Base-by-base conservation (phyloP, 2,113 vertebrate species). In the Hippocampus mohnikei region DNA sequence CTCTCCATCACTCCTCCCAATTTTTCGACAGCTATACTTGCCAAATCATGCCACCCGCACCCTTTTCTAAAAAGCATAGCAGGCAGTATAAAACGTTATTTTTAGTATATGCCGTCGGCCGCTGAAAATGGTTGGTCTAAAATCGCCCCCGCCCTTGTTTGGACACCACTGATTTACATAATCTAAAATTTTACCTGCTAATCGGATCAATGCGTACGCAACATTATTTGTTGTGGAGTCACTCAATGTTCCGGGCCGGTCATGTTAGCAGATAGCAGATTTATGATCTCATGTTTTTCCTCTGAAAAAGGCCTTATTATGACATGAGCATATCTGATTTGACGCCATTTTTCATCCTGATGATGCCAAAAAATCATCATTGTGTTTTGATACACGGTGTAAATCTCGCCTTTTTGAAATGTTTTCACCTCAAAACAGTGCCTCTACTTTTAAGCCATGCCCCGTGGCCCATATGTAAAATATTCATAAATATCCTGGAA, bases 361-460 rank as follows among this genome's bases (percentile, higher is more conserved):
- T 60, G 33, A 16, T 60, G 27, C 27, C 58, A 29, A 60, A 33
- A 60, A 60, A 29, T 60, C 2, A 15, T 27, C 33, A 60, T 15
- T 58, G 56, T 27, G 25, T 3, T 16, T 33, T 60, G 15, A 60
- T 10, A 27, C 27, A 33, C 20, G 7, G 58, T 60, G 58, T 60
- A 33, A 60, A 60, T 74, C 23, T 53, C 82, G 83, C 69, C 66
- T 81, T 65, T 44, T 67, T 44, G 48, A 65, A 73, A 58, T 65
- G 74, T 82, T 74, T 77, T 82, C 72, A 81, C 73, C 75, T 73
- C 72, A 81, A 82, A 71, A 82, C 73, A 25, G 83, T 88, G 87
- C 85, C 87, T 89, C 29, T 0, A 75, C 69, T 62, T 71, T 66
- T 73, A 63, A 83, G 71, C 70, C 83, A 76, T 72, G 69, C 55